A percentile compares a stretch with the other conserved stretches of the same genome.
Evolutionary conservation across 2,888 invertebrate genomes (phyloP).

Genomic region (Arctia plantaginis): DNA sequence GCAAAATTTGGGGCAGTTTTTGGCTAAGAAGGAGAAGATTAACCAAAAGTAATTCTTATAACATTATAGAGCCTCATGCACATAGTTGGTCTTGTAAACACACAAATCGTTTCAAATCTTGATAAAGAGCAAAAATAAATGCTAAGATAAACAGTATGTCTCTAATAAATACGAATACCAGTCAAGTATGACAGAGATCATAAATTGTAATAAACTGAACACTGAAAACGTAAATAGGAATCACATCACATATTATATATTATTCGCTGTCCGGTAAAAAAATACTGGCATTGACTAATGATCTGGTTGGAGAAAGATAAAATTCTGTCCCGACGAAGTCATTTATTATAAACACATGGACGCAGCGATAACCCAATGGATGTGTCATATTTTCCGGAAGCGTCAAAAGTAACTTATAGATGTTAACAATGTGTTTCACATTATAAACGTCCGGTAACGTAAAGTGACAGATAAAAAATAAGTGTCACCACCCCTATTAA

Average conservation of each 20-base stretch:
- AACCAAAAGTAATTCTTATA: no score
- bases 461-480: no score
- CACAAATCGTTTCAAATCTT: no score
- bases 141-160: no score
- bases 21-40: no score
- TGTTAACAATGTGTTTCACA: neutral
- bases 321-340: neutral
- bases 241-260: slow-evolving; percentile 7
- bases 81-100: neutral
- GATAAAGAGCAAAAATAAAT: no score
- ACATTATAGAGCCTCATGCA: neutral
- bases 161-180: neutral
- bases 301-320: slow-evolving; percentile 12
- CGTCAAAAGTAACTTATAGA: neutral
- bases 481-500: no score
- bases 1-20: no score
- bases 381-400: neutral
- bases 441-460: no score
- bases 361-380: neutral
- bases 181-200: neutral
- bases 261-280: slow-evolving; percentile 2
- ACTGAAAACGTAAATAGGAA: neutral
- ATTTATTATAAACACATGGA: slow-evolving; percentile 13
- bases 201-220: neutral
- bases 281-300: slow-evolving; percentile 11